These are phyloP conservation scores for Perca schrenkii DNA, from an alignment of 2,113 vertebrate species.

Conservation along the genomic window DNA sequence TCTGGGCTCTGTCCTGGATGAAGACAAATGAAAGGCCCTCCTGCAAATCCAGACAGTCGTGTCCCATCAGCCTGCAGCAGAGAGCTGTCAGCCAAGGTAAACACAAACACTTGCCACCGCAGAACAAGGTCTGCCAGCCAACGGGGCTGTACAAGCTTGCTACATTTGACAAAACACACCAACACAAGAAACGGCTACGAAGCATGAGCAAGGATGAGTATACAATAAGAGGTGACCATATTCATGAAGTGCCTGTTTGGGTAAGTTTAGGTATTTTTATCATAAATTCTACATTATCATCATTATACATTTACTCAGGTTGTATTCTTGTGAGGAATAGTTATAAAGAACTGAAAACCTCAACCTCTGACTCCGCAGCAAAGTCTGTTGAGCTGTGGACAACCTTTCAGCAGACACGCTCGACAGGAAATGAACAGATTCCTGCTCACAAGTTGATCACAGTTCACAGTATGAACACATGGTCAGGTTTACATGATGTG, in stretches of 20 bases:
- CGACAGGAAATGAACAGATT: not conserved
- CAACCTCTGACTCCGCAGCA: not conserved
- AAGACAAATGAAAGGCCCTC: slow-evolving; percentile 69
- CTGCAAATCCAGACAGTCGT: slow-evolving; percentile 67
- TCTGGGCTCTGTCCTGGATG: slow-evolving; percentile 59
- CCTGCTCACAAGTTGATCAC: not conserved
- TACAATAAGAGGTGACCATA: not conserved
- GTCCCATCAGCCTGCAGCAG: slow-evolving; percentile 67
- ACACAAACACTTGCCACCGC: slow-evolving; percentile 65
- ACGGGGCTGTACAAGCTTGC: slow-evolving; percentile 28
- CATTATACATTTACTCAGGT: not conserved
- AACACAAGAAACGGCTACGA: slow-evolving; percentile 1
- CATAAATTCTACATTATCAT: not conserved
- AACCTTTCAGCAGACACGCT: not conserved
- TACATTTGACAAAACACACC: slow-evolving; percentile 48
- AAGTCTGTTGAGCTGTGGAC: not conserved
- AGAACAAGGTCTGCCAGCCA: slow-evolving; percentile 58
- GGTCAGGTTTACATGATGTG: not conserved
- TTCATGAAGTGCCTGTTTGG: not conserved
- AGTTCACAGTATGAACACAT: not conserved
- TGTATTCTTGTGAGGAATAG: not conserved
- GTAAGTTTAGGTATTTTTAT: not conserved
- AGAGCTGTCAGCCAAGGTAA: slow-evolving; percentile 69
- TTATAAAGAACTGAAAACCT: not conserved
- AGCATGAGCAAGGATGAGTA: not conserved